Conservation (phyloP, 2,797 vertebrate species). For the Pangasius mekongensis region DNA sequence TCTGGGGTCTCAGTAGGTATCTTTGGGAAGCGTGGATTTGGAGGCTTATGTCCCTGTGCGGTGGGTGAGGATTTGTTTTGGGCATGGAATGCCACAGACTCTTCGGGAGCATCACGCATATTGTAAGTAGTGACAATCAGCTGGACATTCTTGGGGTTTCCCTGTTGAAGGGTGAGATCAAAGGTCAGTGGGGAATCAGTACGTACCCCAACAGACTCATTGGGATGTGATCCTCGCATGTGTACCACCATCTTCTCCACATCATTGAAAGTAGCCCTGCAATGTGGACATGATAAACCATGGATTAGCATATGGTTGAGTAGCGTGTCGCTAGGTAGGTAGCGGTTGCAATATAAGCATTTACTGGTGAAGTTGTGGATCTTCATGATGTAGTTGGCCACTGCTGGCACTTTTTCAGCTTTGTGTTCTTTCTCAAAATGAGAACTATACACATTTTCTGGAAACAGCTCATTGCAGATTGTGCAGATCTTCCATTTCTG, state of each 20-base stretch:
- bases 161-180: slow-evolving; percentile 96
- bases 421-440: slow-evolving; percentile 99
- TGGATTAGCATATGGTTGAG: slow-evolving; percentile 99
- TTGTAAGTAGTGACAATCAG: slow-evolving; percentile 97
- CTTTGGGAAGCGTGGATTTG: slow-evolving; percentile 78
- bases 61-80: slow-evolving; percentile 82
- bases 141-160: slow-evolving; percentile 96
- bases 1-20: slow-evolving; percentile 78
- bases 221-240: slow-evolving; percentile 91
- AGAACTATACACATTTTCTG: slow-evolving; percentile 95
- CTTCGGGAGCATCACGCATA: slow-evolving; percentile 92
- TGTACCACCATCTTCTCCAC: slow-evolving; percentile 99
- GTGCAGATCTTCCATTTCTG: slow-evolving; percentile 99
- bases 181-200: slow-evolving; percentile 96
- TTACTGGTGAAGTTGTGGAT: slow-evolving; percentile 99
- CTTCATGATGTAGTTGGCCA: slow-evolving; percentile 99
- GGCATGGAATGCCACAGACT: slow-evolving; percentile 94
- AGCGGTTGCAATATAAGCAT: slow-evolving; percentile 99
- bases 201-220: slow-evolving; percentile 90
- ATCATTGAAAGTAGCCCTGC: slow-evolving; percentile 96
- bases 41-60: slow-evolving; percentile 70
- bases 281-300: slow-evolving; percentile 93
- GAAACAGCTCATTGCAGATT: slow-evolving; percentile 98
- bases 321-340: slow-evolving; percentile 95
- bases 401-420: slow-evolving; percentile 96